A percentile compares a stretch with the other conserved stretches of the same genome.
Evolutionary conservation across 2,113 vertebrate genomes (phyloP).

Genomic region (Asarcornis scutulata): DNA sequence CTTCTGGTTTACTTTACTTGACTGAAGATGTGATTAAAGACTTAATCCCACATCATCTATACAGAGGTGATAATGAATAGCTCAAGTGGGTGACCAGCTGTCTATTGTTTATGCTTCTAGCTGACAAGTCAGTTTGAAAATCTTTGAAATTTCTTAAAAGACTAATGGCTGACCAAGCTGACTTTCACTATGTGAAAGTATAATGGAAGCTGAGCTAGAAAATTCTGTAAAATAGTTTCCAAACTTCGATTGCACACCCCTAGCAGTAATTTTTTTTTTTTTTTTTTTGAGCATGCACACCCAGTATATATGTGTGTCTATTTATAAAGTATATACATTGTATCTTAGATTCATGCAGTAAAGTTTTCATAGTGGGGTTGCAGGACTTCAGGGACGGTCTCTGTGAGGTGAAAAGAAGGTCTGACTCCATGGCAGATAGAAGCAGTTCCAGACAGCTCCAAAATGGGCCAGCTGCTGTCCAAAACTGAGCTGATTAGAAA

Average conservation of each 20-base stretch:
- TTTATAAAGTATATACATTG: not conserved
- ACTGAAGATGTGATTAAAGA: not conserved
- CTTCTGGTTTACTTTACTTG: not conserved
- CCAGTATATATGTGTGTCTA: not conserved
- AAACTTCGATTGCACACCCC: not conserved
- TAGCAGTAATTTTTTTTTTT: not conserved
- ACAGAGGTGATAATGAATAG: not conserved
- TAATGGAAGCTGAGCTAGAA: not conserved
- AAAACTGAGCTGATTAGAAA: not conserved
- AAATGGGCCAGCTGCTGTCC: not conserved
- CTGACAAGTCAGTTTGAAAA: not conserved
- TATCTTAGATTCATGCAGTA: not conserved
- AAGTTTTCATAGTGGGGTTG: not conserved
- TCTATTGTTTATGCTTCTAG: not conserved
- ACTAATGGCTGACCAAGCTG: too few relatives aligned
- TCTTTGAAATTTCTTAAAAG: too few relatives aligned
- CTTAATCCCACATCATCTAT: not conserved
- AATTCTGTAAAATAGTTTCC: not conserved
- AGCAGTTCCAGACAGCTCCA: not conserved
- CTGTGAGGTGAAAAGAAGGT: not conserved
- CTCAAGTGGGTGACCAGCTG: not conserved
- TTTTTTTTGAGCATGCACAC: not conserved
- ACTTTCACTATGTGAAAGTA: not conserved
- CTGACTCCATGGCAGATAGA: accelerated
- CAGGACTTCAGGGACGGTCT: not conserved